A percentile compares a stretch with the other conserved stretches of the same genome.
These are phyloP conservation scores for Lates calcarifer DNA, from an alignment of 2,113 vertebrate species.

Conservation along the genomic window DNA sequence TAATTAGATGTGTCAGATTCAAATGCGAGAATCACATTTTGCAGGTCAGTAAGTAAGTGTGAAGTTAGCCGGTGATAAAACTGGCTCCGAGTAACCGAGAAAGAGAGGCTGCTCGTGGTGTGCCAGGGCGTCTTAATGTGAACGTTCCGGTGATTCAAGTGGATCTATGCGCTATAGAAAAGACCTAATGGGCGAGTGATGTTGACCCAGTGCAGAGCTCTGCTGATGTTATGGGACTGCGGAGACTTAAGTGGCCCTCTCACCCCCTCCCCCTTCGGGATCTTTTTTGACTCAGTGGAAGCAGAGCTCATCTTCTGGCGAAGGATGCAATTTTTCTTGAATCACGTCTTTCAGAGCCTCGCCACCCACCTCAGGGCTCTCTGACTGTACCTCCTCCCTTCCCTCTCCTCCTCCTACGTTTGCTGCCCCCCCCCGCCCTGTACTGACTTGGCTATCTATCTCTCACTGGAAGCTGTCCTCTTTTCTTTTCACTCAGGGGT, in stretches of 20 bases:
- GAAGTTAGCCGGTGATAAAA: constrained; percentile 8
- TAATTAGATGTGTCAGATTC: constrained; percentile 9
- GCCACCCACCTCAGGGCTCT: constrained; percentile 23
- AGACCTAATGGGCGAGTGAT: constrained; percentile 42
- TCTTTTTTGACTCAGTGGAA: constrained; percentile 34
- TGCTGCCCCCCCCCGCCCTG: constrained; percentile 5
- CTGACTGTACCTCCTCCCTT: constrained; percentile 14
- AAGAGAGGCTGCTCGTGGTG: neutral
- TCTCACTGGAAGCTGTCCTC: constrained; percentile 42
- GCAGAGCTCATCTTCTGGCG: constrained; percentile 37
- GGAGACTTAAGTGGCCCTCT: constrained; percentile 57
- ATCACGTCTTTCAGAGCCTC: constrained; percentile 47
- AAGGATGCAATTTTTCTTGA: constrained; percentile 47
- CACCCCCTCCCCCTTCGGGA: constrained; percentile 24
- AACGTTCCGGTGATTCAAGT: neutral
- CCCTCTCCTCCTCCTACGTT: neutral
- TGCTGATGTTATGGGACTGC: constrained; percentile 53
- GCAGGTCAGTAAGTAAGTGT: constrained; percentile 15
- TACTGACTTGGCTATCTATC: constrained; percentile 25
- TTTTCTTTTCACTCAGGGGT: constrained; percentile 42
- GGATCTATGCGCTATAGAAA: constrained; percentile 17
- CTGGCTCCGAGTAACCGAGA: neutral
- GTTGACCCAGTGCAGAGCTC: constrained; percentile 52
- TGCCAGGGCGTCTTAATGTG: neutral
- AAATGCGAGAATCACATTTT: neutral